phyloP scores from a whole-genome alignment of 2,797 vertebrate genomes.

The Aeoliscus strigatus region DNA sequence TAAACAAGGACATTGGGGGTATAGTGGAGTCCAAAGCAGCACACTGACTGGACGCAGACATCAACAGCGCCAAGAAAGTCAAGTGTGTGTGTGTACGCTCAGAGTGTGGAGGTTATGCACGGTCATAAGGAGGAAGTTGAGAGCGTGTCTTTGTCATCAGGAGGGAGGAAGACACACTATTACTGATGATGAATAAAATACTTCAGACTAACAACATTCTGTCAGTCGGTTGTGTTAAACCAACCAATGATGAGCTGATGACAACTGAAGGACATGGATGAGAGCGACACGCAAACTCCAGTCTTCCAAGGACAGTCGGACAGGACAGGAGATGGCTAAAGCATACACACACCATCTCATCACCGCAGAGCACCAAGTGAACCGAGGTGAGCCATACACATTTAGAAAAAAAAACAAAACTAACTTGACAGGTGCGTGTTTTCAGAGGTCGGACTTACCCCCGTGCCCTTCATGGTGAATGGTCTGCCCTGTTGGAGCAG shows the following conservation, averaged over 20 bases:
- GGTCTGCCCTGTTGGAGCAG: conserved; percentile 43
- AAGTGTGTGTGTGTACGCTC: conserved; percentile 14
- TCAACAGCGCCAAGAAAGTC: conserved; percentile 11
- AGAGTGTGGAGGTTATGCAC: conserved; percentile 7
- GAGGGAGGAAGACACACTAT: too few relatives aligned
- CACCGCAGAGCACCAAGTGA: conserved; percentile 50
- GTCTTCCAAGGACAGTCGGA: conserved; percentile 57
- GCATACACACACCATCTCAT: conserved; percentile 67
- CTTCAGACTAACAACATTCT: too few relatives aligned
- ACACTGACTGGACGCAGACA: conserved; percentile 15
- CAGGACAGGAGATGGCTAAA: conserved; percentile 49
- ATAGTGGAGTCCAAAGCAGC: conserved; percentile 11
- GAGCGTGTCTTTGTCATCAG: too few relatives aligned
- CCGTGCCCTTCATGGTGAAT: conserved; percentile 74
- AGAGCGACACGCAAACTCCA: conserved; percentile 37
- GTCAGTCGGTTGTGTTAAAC: conserved; percentile 16
- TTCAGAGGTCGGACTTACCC: conserved; percentile 72
- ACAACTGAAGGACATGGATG: conserved; percentile 55
- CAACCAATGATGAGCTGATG: conserved; percentile 14
- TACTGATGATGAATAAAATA: too few relatives aligned
- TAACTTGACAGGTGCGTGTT: conserved; percentile 33
- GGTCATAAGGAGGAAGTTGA: conserved; percentile 11
- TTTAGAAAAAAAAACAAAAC: conserved; percentile 22
- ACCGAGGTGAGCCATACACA: conserved; percentile 15
- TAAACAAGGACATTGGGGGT: conserved; percentile 51